Evolutionary conservation across 2,888 invertebrate species (phyloP).

Genomic region (Elmis aenea): DNA sequence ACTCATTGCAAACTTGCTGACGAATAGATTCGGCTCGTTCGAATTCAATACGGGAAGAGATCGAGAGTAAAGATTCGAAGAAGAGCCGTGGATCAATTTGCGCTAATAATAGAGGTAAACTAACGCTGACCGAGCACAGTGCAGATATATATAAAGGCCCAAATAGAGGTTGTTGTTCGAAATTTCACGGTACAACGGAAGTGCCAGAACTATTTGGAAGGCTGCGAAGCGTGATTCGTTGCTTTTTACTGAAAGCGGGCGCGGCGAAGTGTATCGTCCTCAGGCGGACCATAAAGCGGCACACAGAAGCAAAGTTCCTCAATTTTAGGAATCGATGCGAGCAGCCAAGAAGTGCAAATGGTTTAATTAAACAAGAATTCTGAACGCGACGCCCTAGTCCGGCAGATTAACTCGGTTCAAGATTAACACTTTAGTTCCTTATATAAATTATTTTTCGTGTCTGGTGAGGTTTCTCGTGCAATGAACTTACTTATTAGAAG

Average conservation of each 20-base stretch:
- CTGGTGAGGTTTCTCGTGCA: too few relatives aligned
- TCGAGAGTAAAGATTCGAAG: constrained; percentile 13
- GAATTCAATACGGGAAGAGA: constrained; percentile 9
- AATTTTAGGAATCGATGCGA: constrained; percentile 13
- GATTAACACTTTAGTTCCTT: too few relatives aligned
- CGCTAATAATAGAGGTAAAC: constrained; percentile 15
- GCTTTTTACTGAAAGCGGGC: constrained; percentile 23
- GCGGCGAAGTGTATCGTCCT: constrained; percentile 22
- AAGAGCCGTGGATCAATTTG: constrained; percentile 12
- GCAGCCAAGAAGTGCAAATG: constrained; percentile 9
- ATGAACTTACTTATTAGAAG: too few relatives aligned
- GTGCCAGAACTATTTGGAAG: constrained; percentile 28
- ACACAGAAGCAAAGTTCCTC: constrained; percentile 15
- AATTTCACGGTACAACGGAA: constrained; percentile 27
- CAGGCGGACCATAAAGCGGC: constrained; percentile 17
- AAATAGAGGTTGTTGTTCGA: constrained; percentile 17
- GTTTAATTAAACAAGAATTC: constrained; percentile 10
- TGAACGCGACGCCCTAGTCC: too few relatives aligned
- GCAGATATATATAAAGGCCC: constrained; percentile 14
- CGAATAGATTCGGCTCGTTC: too few relatives aligned
- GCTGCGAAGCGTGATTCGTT: constrained; percentile 25
- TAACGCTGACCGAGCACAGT: constrained; percentile 18
- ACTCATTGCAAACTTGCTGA: too few relatives aligned
- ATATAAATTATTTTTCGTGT: too few relatives aligned
- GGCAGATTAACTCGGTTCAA: too few relatives aligned